Base-by-base conservation (phyloP, 2,113 vertebrate genomes). In the Smithornis capensis region DNA sequence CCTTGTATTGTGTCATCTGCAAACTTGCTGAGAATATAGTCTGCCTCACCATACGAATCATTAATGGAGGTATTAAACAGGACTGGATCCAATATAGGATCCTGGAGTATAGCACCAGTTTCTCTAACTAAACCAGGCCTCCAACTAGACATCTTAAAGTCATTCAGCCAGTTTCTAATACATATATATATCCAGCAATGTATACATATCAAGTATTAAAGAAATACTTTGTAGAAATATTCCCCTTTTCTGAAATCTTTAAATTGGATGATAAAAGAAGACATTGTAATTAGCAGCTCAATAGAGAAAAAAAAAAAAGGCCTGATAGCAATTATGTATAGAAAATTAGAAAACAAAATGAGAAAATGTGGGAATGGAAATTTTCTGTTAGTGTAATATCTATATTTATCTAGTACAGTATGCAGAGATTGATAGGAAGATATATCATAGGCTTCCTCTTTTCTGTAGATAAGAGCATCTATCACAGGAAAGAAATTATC, bases 71-170 rank as follows among this genome's bases (percentile, higher is more conserved):
- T 22, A 22, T 68, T 71, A 59, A 78, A 64, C 2, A 33, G 14
- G 19, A 64, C 10, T 35, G 21, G 14, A 64, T 4, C 2, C 25
- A 35, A 2, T 6, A 45, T 10, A 60, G 17, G 40, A 4, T n/a
- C 17, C 56, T 67, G 17, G 11, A 14, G 3, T 37, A 27, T 6
- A 45, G 1, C 0, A 0, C 16, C 31, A 9, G 3, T 15, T 37
- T 52, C 23, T 90, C 24, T 16, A 60, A 25, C 57, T 38, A 35
- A 24, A 60, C 35, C 27, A 27, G 56, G 7, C 6, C 10, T 67
- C 29, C 13, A 67, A n/a, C 10, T 10, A 33, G 10, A 49, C 3
- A 29, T 74, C n/a, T 71, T 38, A 19, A 53, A 24, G 4, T 65
- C 29, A 55, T 67, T 62, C 52, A 78, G 16, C 8, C 16, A 23